Evolutionary conservation across 2,797 vertebrate genomes (phyloP).

Genomic region (Amblyraja radiata): DNA sequence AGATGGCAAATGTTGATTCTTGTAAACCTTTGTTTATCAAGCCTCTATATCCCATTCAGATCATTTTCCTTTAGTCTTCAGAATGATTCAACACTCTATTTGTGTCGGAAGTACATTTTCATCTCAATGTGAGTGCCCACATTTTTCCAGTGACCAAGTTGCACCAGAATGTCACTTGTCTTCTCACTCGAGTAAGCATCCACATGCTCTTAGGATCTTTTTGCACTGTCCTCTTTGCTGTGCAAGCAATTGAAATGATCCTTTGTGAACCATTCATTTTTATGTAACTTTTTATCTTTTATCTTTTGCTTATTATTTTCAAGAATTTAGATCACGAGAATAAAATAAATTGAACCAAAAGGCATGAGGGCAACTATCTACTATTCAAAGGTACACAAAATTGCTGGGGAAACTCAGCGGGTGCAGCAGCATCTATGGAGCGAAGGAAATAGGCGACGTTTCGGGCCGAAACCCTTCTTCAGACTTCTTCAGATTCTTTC

Average conservation of each 20-base stretch:
- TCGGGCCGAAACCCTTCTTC: no score
- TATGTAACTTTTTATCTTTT: not conserved
- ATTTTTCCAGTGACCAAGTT: not conserved
- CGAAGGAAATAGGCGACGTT: no score
- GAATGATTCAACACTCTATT: not conserved
- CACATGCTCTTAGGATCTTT: not conserved
- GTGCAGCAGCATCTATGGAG: no score
- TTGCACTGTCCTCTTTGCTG: not conserved
- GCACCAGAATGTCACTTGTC: not conserved
- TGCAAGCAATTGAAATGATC: not conserved
- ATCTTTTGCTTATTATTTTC: not conserved
- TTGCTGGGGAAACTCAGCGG: no score
- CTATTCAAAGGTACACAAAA: no score
- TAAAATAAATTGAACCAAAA: no score
- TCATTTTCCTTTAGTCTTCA: not conserved
- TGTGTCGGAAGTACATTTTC: not conserved
- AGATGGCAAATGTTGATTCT: not conserved
- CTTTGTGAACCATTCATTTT: not conserved
- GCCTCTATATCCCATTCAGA: no score
- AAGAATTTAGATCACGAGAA: not conserved
- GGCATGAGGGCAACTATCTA: no score
- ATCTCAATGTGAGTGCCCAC: not conserved
- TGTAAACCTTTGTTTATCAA: not conserved
- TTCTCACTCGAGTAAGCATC: not conserved
- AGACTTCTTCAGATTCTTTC: no score